Conservation (phyloP, 2,888 invertebrate species). For the Tipula vernalis region DNA sequence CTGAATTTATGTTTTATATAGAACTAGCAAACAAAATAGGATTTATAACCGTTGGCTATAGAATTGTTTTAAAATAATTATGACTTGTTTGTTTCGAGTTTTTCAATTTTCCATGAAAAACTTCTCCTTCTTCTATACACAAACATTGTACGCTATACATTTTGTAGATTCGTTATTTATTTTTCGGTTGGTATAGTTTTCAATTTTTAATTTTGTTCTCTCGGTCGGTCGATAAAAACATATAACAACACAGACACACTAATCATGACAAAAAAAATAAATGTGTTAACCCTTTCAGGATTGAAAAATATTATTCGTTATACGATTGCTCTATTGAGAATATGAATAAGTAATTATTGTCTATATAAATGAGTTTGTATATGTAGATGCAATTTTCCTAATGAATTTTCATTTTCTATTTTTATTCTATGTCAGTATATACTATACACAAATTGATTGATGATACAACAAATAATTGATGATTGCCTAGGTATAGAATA, state of each 20-base stretch:
- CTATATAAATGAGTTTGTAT: not conserved
- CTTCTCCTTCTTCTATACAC: not conserved
- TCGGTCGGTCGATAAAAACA: not conserved
- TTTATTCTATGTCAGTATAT: not conserved
- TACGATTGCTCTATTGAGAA: not conserved
- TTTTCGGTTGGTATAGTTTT: not conserved
- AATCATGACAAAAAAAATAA: not conserved
- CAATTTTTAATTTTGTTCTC: not conserved
- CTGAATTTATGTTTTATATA: not conserved
- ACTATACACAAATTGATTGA: not conserved
- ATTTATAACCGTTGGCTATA: not conserved
- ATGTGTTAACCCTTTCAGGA: not conserved
- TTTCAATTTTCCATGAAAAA: not conserved
- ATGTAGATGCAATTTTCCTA: not conserved
- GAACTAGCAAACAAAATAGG: not conserved
- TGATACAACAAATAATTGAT: not conserved
- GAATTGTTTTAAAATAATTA: not conserved
- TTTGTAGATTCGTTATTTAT: not conserved
- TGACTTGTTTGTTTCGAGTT: not conserved
- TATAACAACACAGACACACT: not conserved
- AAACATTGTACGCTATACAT: not conserved
- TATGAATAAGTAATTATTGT: not conserved
- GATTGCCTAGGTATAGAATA: not conserved
- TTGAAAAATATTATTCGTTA: not conserved
- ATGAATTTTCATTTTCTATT: not conserved